A percentile compares a stretch with the other conserved stretches of the same genome.
phyloP scores from a whole-genome alignment of 2,113 vertebrate genomes.

The Ancistrus triradiatus region DNA sequence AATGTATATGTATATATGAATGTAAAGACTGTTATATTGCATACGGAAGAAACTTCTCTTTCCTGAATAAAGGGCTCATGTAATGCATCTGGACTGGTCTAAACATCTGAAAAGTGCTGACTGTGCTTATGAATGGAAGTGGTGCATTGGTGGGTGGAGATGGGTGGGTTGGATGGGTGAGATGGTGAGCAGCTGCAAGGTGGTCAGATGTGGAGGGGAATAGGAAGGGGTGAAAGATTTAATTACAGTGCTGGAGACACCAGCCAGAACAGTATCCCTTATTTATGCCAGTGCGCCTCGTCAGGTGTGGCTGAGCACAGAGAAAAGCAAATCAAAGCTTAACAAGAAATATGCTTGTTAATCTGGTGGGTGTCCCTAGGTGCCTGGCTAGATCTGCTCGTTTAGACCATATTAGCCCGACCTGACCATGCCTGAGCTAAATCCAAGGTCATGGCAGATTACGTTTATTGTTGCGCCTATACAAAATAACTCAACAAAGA shows the following conservation, averaged over 20 bases:
- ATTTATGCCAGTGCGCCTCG: background rate
- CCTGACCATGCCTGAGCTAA: conserved; percentile 29
- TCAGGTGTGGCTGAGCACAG: conserved; percentile 11
- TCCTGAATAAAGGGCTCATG: no score
- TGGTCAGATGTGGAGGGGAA: conserved; percentile 2
- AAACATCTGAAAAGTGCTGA: no score
- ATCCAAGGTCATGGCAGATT: conserved; percentile 47
- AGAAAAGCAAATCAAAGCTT: conserved; percentile 21
- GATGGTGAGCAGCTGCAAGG: conserved; percentile 2
- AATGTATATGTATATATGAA: no score
- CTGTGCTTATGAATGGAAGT: no score
- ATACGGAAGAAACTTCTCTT: no score
- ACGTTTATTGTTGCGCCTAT: no score
- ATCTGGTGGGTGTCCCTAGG: conserved; percentile 32
- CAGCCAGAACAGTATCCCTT: background rate
- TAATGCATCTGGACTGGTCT: no score
- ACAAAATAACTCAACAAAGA: no score
- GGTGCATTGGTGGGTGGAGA: no score
- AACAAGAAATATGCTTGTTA: conserved; percentile 30
- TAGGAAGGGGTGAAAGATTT: conserved; percentile 14
- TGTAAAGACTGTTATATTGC: no score
- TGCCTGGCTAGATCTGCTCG: conserved; percentile 16
- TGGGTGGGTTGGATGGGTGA: no score
- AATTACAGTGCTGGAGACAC: conserved; percentile 27
- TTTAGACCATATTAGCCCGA: conserved; percentile 44